Evolutionary conservation across 2,888 invertebrate genomes (phyloP).

Genomic region (Tethea ocularis): DNA sequence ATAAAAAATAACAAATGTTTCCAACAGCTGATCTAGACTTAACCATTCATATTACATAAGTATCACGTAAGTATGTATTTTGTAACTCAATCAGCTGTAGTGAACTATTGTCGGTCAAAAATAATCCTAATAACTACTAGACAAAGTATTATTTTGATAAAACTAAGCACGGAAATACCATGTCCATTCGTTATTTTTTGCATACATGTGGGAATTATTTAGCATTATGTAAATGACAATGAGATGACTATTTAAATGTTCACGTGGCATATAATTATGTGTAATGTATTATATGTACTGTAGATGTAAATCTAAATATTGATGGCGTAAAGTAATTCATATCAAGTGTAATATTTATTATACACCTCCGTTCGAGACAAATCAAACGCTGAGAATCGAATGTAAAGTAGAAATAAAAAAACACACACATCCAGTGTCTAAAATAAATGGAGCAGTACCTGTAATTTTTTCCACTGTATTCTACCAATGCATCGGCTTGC

Average conservation of each 20-base stretch:
- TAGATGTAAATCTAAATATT: not conserved
- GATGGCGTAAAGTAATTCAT: no score
- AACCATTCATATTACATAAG: not conserved
- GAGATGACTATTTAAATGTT: not conserved
- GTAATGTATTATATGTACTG: not conserved
- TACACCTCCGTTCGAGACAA: not conserved
- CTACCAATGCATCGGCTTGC: constrained; percentile 96
- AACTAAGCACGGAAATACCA: not conserved
- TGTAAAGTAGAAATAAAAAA: no score
- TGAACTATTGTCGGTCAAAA: not conserved
- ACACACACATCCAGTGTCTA: no score
- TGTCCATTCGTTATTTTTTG: not conserved
- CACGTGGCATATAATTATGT: not conserved
- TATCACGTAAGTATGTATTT: not conserved
- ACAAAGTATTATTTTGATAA: not conserved
- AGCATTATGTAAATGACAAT: not conserved
- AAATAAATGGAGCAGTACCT: constrained; percentile 83
- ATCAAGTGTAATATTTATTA: not conserved
- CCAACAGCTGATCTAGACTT: not conserved
- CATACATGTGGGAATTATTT: not conserved
- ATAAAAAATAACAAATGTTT: no score
- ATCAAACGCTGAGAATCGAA: no score
- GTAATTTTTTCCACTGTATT: constrained; percentile 98
- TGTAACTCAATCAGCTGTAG: not conserved
- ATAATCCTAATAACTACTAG: not conserved